Conservation (phyloP, 2,888 invertebrate species). For the Cremastobaeus sp. region DNA sequence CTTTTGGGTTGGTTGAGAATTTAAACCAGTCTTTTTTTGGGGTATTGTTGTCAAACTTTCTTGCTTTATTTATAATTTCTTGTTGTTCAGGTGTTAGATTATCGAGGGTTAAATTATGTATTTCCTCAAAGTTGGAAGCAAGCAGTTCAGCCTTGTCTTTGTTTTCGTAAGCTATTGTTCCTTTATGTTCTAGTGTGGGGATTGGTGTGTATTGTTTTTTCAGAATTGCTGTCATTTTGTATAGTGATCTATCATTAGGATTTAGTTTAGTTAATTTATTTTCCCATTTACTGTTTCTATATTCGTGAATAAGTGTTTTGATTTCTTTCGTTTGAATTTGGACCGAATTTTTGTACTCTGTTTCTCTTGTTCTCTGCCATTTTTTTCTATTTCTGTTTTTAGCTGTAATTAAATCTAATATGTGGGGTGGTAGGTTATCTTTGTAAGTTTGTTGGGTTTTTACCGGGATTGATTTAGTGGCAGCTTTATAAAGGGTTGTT, state of each 20-base stretch:
- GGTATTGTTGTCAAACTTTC: too few relatives aligned
- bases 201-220: neutral
- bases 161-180: neutral
- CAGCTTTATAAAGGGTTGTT: neutral
- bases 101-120: too few relatives aligned
- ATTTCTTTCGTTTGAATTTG: neutral
- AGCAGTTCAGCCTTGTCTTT: neutral
- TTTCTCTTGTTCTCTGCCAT: neutral
- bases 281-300: neutral
- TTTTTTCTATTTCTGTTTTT: neutral
- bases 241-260: constrained; percentile 5
- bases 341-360: neutral
- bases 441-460: neutral
- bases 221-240: neutral
- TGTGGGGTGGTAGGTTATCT: neutral
- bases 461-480: neutral
- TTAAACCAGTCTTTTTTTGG: too few relatives aligned
- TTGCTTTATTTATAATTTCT: too few relatives aligned
- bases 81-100: too few relatives aligned
- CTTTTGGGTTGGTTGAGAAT: too few relatives aligned
- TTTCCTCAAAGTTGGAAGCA: too few relatives aligned
- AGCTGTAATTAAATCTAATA: neutral
- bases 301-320: neutral
- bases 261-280: neutral
- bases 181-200: neutral